Evolutionary conservation across 2,113 vertebrate genomes (phyloP).

Genomic region (Passer montanus): DNA sequence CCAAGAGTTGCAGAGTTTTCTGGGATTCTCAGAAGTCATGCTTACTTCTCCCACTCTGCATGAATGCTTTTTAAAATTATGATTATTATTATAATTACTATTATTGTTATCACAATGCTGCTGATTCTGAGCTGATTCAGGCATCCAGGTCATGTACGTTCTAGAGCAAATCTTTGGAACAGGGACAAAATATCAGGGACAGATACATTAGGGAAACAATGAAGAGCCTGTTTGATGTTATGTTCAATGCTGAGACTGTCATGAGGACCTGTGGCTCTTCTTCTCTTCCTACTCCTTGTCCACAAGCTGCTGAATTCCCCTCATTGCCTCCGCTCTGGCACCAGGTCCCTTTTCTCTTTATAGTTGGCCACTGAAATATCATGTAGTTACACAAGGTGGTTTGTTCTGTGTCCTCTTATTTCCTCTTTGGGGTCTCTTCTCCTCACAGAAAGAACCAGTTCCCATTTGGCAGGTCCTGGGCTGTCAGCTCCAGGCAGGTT

Average conservation of each 20-base stretch:
- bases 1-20: neutral
- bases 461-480: neutral
- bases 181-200: neutral
- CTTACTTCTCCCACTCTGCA: neutral
- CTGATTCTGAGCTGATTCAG: neutral
- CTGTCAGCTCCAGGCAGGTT: neutral
- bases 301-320: neutral
- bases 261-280: rapidly evolving
- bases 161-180: neutral
- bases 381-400: rapidly evolving
- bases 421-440: neutral
- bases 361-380: rapidly evolving
- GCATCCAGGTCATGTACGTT: neutral
- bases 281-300: neutral
- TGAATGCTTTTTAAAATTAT: neutral
- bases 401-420: neutral
- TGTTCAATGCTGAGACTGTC: neutral
- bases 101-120: neutral
- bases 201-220: neutral
- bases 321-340: rapidly evolving
- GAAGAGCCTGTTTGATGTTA: neutral
- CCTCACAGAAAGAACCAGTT: rapidly evolving
- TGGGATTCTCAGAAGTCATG: neutral
- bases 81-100: neutral
- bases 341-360: neutral